Percentiles rank a stretch among this genome's conserved stretches.
These are phyloP conservation scores for Polydrusus tereticollis DNA, from an alignment of 2,888 invertebrate genomes.

Conservation along the genomic window DNA sequence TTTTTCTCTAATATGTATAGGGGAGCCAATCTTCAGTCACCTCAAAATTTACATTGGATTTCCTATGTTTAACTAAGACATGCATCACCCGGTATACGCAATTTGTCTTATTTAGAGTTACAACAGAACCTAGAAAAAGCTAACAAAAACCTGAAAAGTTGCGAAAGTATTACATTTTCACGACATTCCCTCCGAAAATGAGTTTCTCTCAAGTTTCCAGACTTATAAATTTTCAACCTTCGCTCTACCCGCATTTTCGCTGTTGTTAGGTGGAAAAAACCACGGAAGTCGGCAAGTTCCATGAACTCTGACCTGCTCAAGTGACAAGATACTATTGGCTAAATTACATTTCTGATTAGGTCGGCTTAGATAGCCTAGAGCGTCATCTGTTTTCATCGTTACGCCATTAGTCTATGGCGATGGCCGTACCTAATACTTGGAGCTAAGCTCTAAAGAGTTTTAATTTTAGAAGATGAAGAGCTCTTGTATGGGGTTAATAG, in stretches of 20 bases:
- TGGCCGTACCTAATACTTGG: neutral
- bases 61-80: too few species aligned
- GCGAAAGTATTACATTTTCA: neutral
- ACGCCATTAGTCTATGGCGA: too few species aligned
- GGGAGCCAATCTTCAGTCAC: too few species aligned
- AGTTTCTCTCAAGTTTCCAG: neutral
- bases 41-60: too few species aligned
- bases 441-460: neutral
- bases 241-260: constrained; percentile 12
- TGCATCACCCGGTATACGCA: too few species aligned
- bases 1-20: too few species aligned
- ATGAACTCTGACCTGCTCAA: constrained; percentile 39
- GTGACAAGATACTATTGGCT: constrained; percentile 29
- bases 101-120: too few species aligned
- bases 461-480: neutral
- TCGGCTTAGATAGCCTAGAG: neutral
- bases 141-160: neutral
- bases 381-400: neutral
- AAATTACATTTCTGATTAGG: constrained; percentile 15
- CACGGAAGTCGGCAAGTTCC: constrained; percentile 27
- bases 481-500: neutral
- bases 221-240: constrained; percentile 5
- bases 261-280: constrained; percentile 31
- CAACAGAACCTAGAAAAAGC: neutral
- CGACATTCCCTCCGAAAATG: neutral